Conservation (phyloP, 2,888 invertebrate species). For the Anorthoa munda region DNA sequence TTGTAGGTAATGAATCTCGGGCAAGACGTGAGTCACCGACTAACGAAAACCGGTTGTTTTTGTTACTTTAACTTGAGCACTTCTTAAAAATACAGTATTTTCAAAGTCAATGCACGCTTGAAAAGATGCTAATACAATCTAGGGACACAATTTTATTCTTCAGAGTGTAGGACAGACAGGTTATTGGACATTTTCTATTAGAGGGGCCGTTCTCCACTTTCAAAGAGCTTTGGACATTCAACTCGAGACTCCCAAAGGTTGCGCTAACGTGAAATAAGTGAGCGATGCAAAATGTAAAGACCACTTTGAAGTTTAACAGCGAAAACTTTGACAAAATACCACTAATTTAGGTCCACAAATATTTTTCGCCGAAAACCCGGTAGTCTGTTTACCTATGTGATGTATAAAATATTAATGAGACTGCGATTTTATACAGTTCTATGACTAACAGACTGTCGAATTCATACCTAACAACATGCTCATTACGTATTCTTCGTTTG, state of each 20-base stretch:
- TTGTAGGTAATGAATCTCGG: conserved; percentile 46
- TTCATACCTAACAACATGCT: conserved; percentile 16
- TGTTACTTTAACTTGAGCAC: conserved; percentile 41
- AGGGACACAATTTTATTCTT: conserved; percentile 4
- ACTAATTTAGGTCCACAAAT: neutral
- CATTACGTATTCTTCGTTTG: conserved; percentile 51
- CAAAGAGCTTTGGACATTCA: conserved; percentile 24
- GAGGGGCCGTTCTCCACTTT: conserved; percentile 15
- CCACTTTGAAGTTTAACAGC: conserved; percentile 1
- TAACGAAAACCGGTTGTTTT: conserved; percentile 46
- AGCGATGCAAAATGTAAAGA: conserved; percentile 10
- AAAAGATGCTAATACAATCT: conserved; percentile 31
- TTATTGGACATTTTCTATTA: conserved; percentile 24
- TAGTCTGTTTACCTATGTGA: conserved; percentile 18
- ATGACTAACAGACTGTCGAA: conserved; percentile 37
- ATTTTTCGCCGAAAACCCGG: neutral
- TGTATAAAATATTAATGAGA: conserved; percentile 33
- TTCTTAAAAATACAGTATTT: conserved; percentile 9
- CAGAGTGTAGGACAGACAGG: conserved; percentile 6
- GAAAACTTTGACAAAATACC: neutral
- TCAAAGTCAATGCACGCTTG: conserved; percentile 30
- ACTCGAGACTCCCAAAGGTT: conserved; percentile 26
- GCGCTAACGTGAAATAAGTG: conserved; percentile 3
- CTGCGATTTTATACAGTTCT: conserved; percentile 21
- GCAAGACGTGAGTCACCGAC: conserved; percentile 46